Evolutionary conservation across 2,113 vertebrate genomes (phyloP), one percentile per base, ranked within the genome.

Genomic region (Chrysochloris asiatica): DNA sequence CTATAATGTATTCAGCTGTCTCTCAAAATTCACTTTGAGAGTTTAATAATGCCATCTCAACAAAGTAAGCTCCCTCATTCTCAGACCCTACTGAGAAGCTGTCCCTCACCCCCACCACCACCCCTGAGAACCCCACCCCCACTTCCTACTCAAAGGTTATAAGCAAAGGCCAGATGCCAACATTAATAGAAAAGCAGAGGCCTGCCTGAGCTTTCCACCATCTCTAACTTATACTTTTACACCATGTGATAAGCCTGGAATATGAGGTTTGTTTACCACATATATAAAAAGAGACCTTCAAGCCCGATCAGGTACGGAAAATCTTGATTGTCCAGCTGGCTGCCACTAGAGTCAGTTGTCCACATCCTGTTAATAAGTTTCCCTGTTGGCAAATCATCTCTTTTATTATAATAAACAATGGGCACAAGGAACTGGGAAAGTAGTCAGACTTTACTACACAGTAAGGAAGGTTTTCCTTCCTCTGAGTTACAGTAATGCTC

Each of bases 1-100:
- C 85, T 88, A 83, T 80, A 94, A 91, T 95, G 78, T 91, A 75
- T 95, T 92, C 96, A 96, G 92, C 96, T 96, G 95, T 88, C 89
- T 94, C 83, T 95, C 94, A 95, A 50, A 89, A 91, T 88, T 86
- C 90, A 91, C 73, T 94, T 76, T 80, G 72, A 24, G 88, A 93
- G 33, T 75, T 95, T 93, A 95, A 96, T 97, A 83, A 94, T 36
- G 56, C 54, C 59, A 67, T 67, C 77, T 91, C 94, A 95, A 95
- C 87, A 94, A 85, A 93, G 30, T 86, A 79, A 93, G 33, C 61
- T 63, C 85, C 86, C 38, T 93, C 47, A 63, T 73, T 52, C 83
- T 88, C 61, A 75, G 77, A 56, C 48, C 67, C 73, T 71, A 43
- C 50, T 76, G 33, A 90, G 87, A 83, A 91, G 48, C 91, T 80